Evolutionary conservation across 2,113 vertebrate genomes (phyloP).

Genomic region (Arothron firmamentum): DNA sequence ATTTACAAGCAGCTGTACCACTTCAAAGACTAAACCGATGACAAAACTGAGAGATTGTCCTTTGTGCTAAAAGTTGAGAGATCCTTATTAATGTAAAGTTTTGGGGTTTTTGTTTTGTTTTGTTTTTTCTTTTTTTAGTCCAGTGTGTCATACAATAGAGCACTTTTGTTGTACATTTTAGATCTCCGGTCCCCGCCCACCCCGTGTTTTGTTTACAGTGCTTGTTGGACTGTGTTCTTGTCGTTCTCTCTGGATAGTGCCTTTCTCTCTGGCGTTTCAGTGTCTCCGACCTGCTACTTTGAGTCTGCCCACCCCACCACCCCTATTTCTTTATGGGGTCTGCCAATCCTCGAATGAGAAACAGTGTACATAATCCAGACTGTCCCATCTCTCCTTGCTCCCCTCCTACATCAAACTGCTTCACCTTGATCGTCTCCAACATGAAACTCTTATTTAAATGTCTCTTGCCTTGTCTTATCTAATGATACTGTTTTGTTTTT

Average conservation of each 20-base stretch:
- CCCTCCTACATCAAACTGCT: conserved; percentile 29
- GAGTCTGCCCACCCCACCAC: conserved; percentile 28
- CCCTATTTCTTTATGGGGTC: conserved; percentile 22
- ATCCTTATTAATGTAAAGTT: conserved; percentile 59
- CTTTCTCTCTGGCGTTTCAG: conserved; percentile 78
- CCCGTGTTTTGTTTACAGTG: conserved; percentile 22
- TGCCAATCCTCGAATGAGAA: conserved; percentile 61
- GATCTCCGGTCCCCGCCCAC: conserved; percentile 14
- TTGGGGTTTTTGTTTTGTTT: neutral
- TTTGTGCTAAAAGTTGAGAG: conserved; percentile 63
- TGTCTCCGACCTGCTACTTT: conserved; percentile 71
- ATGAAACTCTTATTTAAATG: conserved; percentile 74
- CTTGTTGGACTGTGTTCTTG: conserved; percentile 48
- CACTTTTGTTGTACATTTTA: conserved; percentile 56
- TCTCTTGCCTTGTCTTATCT: conserved; percentile 72
- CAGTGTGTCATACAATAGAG: conserved; percentile 56
- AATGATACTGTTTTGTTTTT: conserved; percentile 65
- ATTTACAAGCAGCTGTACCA: conserved; percentile 37
- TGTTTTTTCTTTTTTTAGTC: conserved; percentile 31
- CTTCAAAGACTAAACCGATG: conserved; percentile 38
- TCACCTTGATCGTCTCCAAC: conserved; percentile 59
- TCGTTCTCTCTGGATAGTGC: conserved; percentile 80
- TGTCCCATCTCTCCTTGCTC: conserved; percentile 19
- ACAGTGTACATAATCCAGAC: conserved; percentile 59
- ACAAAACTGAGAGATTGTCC: conserved; percentile 67